Percentiles rank a stretch among this genome's conserved stretches.
phyloP scores from a whole-genome alignment of 64 coral and sea anemone species.

The Montipora cactus region DNA sequence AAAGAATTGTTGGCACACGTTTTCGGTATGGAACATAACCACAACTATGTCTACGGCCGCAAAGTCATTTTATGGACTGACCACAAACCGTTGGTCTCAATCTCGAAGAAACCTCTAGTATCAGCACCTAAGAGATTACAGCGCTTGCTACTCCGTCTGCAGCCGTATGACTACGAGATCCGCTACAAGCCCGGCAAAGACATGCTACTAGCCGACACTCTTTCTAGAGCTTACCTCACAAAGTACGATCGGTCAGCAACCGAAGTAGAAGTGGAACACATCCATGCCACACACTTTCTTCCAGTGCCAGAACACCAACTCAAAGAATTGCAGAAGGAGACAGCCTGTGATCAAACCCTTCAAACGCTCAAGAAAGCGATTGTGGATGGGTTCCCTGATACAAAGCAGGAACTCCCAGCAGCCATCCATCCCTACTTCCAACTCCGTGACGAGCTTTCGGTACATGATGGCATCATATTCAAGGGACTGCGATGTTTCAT shows the following conservation, averaged over 20 bases:
- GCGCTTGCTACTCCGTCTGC: slow-evolving; percentile 13
- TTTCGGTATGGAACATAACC: slow-evolving; percentile 21
- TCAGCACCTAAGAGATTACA: slow-evolving; percentile 27
- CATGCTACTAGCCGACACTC: slow-evolving; percentile 10
- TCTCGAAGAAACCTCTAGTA: slow-evolving; percentile 26
- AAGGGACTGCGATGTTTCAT: no score
- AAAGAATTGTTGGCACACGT: slow-evolving; percentile 28
- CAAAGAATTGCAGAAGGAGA: background rate
- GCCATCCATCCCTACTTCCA: background rate
- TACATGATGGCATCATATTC: no score
- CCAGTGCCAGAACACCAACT: background rate
- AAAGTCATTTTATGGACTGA: slow-evolving; percentile 17
- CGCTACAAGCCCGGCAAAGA: background rate
- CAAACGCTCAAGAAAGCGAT: background rate
- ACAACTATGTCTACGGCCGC: background rate
- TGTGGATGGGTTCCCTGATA: background rate
- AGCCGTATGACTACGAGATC: slow-evolving; percentile 32
- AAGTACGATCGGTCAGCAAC: background rate
- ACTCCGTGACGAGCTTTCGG: background rate
- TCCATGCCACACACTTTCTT: background rate
- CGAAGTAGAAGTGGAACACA: background rate
- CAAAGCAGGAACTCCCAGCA: background rate
- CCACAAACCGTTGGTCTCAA: background rate
- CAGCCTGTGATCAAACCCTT: background rate
- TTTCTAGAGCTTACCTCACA: background rate